Evolutionary conservation across 64 coral and sea anemone genomes (phyloP).

Genomic region (Pocillopora damicornis): DNA sequence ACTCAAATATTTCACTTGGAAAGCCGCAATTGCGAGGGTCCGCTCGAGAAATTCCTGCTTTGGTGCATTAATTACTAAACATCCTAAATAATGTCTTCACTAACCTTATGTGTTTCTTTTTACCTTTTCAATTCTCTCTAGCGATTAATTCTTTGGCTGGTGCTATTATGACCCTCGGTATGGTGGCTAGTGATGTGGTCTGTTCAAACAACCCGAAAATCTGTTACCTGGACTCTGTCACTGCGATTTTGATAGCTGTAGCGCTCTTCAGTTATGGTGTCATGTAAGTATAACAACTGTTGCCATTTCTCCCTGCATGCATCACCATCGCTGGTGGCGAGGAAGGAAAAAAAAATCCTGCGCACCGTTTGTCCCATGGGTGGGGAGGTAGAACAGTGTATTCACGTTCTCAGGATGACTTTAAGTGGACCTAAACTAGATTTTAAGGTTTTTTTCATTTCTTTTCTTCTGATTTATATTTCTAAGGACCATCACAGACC

Average conservation of each 20-base stretch:
- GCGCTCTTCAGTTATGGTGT: slow-evolving; percentile 59
- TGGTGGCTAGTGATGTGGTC: slow-evolving; percentile 64
- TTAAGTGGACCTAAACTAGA: too few species aligned
- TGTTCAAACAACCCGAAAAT: slow-evolving; percentile 59
- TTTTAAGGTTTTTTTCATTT: not conserved
- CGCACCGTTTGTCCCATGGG: too few species aligned
- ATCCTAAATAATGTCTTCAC: not conserved
- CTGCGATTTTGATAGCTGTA: slow-evolving; percentile 72
- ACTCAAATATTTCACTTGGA: too few species aligned
- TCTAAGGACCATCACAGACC: not conserved
- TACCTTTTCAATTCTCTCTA: slow-evolving; percentile 2
- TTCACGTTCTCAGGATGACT: too few species aligned
- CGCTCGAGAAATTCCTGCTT: too few species aligned
- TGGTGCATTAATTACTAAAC: not conserved
- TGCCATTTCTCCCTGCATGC: not conserved
- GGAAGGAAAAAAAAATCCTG: too few species aligned
- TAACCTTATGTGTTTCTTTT: not conserved
- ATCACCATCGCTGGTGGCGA: too few species aligned
- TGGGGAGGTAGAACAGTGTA: too few species aligned
- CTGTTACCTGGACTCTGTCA: slow-evolving; percentile 79
- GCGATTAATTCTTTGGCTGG: slow-evolving; percentile 79
- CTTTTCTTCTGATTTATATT: not conserved
- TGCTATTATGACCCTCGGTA: slow-evolving; percentile 78
- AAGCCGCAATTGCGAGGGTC: too few species aligned
- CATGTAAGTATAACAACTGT: slow-evolving; percentile 38